Evolutionary conservation across 2,797 vertebrate species (phyloP), one percentile per base, ranked within the genome.

Genomic region (Bothrops alternatus): DNA sequence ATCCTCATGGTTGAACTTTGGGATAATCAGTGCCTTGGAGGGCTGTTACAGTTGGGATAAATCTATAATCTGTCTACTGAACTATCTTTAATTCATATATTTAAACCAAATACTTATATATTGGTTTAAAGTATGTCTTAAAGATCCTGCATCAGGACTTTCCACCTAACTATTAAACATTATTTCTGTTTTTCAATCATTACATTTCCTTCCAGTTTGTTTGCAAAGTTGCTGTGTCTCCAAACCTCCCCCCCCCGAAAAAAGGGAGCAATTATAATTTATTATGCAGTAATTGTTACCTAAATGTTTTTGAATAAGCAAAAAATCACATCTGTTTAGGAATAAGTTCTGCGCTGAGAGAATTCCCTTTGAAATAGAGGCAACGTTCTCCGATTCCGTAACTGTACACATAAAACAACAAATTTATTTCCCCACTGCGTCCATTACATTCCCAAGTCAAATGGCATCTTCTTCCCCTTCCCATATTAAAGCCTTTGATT

Each of bases 401-500:
- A 97, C 97, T 96, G 96, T 98, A 97, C 97, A 97, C 95, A 97
- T 97, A 97, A 98, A 98, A 97, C 98, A 98, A 98, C 97, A 93
- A 96, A 97, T 98, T 97, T 98, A 97, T 97, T 97, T 98, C 96
- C 97, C 97, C 97, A 97, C 97, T 97, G 97, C 98, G 97, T 97
- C 97, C 96, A 96, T 96, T 97, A 97, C 97, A 96, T 97, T 98
- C 97, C 97, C 97, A 97, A 98, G 97, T 98, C 97, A 97, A 97
- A 97, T 97, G 97, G 97, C 97, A 97, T 97, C 97, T 96, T 98
- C 97, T 97, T 97, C 98, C 97, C 97, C 96, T 97, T 97, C 97
- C 98, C 97, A 96, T 97, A 97, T 98, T 98, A 98, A 98, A 98
- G 97, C 97, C 98, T 98, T 98, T 98, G 98, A 98, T 98, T 98